phyloP scores from a whole-genome alignment of 37 sponge, comb jelly and placozoan genomes.

The Eunapius fragilis region DNA sequence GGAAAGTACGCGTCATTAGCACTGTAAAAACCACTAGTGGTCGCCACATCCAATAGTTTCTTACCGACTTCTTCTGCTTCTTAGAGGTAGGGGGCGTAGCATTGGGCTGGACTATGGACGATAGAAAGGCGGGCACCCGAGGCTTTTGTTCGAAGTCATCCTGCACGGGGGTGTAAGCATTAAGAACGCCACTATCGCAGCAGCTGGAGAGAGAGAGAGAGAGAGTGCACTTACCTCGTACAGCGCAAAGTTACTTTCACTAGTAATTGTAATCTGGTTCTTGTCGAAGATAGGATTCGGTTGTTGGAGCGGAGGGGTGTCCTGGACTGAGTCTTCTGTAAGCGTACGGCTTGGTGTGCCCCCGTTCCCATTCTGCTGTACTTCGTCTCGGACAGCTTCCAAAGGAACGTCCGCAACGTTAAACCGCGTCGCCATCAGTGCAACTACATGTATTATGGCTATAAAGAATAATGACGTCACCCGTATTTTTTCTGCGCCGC shows the following conservation, averaged over 20 bases:
- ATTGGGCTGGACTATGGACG: background rate
- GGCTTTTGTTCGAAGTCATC: background rate
- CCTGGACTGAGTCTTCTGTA: background rate
- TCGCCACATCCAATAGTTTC: background rate
- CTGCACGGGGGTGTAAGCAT: background rate
- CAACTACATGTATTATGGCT: background rate
- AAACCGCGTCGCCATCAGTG: constrained; percentile 39
- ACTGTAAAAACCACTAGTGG: background rate
- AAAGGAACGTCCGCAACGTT: constrained; percentile 18
- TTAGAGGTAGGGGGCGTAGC: background rate
- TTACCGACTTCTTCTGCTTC: background rate
- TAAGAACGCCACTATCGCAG: background rate
- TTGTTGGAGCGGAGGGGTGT: background rate
- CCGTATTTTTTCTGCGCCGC: background rate
- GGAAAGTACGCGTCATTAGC: background rate
- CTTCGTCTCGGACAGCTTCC: background rate
- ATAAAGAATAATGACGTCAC: background rate
- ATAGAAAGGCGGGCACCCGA: background rate
- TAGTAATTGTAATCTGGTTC: constrained; percentile 17
- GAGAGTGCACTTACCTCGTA: constrained; percentile 34
- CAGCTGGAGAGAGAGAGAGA: background rate
- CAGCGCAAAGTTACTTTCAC: constrained; percentile 27
- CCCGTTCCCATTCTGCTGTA: background rate
- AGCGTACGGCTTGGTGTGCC: background rate
- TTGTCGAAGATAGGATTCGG: background rate